A percentile compares a stretch with the other conserved stretches of the same genome.
Conservation (phyloP, 2,113 vertebrate species). For the Nycticebus coucang region DNA sequence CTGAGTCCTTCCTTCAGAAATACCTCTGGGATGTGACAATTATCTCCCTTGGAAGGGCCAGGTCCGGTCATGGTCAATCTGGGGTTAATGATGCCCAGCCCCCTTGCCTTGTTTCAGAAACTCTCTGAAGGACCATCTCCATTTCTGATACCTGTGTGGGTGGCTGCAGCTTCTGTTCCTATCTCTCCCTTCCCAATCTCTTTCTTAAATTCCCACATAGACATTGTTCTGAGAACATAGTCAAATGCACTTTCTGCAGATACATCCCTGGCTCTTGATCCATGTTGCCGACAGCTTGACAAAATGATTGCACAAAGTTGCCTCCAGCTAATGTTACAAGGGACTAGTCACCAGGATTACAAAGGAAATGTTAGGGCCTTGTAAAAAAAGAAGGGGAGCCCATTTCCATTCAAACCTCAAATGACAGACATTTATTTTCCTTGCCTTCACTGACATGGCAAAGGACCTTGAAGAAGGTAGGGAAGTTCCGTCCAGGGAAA, state of each 20-base stretch:
- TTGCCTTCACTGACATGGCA: neutral
- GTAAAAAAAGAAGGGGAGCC: neutral
- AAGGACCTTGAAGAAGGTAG: neutral
- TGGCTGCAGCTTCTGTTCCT: neutral
- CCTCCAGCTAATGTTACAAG: neutral
- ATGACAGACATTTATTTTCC: neutral
- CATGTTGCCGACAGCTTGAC: neutral
- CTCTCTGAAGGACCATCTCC: neutral
- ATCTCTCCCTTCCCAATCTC: too few species aligned
- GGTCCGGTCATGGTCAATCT: neutral
- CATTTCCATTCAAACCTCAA: neutral
- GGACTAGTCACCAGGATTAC: neutral
- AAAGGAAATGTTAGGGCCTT: neutral
- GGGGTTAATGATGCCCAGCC: accelerated
- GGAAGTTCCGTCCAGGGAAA: neutral
- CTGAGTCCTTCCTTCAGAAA: neutral
- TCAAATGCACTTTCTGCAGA: neutral
- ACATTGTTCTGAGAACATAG: neutral
- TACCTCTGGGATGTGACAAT: neutral
- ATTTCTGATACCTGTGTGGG: neutral
- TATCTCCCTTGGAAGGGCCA: accelerated
- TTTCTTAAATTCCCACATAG: neutral
- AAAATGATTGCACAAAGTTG: neutral
- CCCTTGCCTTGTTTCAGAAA: neutral
- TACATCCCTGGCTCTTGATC: neutral